Conservation (phyloP, 2,113 vertebrate species). For the Ophthalmolycus amberensis region DNA sequence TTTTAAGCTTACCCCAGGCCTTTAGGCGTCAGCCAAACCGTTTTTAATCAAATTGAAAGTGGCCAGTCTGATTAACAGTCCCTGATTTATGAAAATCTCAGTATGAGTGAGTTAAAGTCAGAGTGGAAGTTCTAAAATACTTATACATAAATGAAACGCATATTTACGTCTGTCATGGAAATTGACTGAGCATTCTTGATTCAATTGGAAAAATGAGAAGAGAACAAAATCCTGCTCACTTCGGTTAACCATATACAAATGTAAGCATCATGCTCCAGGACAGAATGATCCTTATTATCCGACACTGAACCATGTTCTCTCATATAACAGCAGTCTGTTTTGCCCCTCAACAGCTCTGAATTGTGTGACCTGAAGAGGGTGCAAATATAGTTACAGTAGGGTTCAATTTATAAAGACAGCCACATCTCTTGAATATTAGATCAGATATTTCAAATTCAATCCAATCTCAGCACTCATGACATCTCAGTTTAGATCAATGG, state of each 20-base stretch:
- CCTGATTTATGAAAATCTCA: conserved; percentile 45
- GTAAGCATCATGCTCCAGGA: background rate
- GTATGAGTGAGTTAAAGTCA: conserved; percentile 7
- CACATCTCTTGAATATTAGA: background rate
- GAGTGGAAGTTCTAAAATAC: conserved; percentile 6
- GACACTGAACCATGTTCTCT: background rate
- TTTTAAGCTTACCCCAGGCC: background rate
- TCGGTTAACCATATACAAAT: background rate
- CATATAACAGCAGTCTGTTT: background rate
- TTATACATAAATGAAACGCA: background rate
- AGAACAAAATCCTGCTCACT: background rate
- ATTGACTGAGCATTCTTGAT: background rate
- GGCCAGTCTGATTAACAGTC: conserved; percentile 14
- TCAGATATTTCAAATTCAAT: background rate
- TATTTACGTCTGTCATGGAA: background rate
- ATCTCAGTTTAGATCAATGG: background rate
- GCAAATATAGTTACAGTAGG: background rate
- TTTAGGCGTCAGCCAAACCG: background rate
- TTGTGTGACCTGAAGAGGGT: background rate
- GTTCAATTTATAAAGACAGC: background rate
- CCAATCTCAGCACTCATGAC: background rate
- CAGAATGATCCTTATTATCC: conserved; percentile 7
- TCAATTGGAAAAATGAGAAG: background rate
- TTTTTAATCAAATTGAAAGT: conserved; percentile 35
- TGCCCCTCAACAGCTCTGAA: background rate